Percentiles rank a stretch among this genome's conserved stretches.
phyloP scores from a whole-genome alignment of 2,888 invertebrate genomes.

The Oligia latruncula region DNA sequence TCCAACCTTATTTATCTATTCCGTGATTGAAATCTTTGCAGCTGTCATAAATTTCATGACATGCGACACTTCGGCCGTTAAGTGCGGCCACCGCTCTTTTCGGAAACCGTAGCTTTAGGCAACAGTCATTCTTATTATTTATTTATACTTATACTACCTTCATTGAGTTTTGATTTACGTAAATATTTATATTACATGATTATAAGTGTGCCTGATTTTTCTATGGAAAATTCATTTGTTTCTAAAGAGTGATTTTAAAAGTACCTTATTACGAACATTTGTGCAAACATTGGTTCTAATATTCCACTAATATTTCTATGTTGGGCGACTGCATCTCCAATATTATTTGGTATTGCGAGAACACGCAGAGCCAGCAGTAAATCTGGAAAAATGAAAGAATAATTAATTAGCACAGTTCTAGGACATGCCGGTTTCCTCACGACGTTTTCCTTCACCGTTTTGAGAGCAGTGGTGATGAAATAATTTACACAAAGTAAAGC shows the following conservation, averaged over 20 bases:
- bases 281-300: conserved; percentile 68
- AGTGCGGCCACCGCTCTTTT: no score
- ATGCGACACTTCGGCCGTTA: no score
- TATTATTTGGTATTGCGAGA: conserved; percentile 95
- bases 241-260: not conserved
- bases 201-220: not conserved
- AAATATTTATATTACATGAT: not conserved
- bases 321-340: conserved; percentile 95
- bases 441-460: no score
- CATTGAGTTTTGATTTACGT: not conserved
- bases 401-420: no score
- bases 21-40: no score
- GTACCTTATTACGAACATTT: conserved; percentile 31
- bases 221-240: not conserved
- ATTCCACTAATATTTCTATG: conserved; percentile 93
- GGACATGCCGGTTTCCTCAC: no score
- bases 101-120: no score
- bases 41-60: no score
- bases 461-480: no score
- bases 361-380: conserved; percentile 96
- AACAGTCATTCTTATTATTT: no score
- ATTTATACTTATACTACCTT: not conserved
- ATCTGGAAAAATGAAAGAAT: conserved; percentile 90
- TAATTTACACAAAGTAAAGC: no score
- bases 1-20: no score